Base-by-base conservation (phyloP, 2,888 invertebrate genomes). In the Lasius platythorax region DNA sequence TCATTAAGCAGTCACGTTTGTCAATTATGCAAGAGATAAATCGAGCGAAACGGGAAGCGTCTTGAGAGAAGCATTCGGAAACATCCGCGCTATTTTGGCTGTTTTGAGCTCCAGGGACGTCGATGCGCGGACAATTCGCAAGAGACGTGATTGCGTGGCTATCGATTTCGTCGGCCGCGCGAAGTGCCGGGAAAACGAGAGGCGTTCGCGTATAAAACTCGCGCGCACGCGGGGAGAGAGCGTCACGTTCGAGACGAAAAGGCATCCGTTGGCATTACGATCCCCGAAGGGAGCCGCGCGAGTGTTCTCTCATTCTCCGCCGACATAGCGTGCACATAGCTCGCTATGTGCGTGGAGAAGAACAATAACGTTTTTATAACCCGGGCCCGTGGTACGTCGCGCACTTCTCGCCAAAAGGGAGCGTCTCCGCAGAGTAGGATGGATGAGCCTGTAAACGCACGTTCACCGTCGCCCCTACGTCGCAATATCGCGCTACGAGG, bases 351-450 rank as follows among this genome's bases (percentile, higher is more conserved):
- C 86, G 86, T 87, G 88, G 43, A 72, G 78, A 53, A 53, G 53
- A 88, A 90, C 91, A 88, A 90, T 91, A 91, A 91, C 87, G 86
- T 91, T 91, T 90, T 91, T 91, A 87, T 89, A 90, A 88, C 86
- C 87, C 86, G 72, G 73, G 66, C 63, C 50, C 43, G 33, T 72
- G 87, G 84, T 89, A 90, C 78, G 87, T 76, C 82, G 84, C 66
- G 63, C 58, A 40, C 46, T 81, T 23, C 56, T 82, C 83, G 78
- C 85, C 63, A 72, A 74, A 68, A 64, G 83, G 82, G 85, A 68
- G 67, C 84, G 81, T 78, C 85, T 82, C 64, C 84, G 81, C 68
- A 82, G 87, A 87, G 83, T 83, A 89, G 89, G 88, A 91, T 90
- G 85, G 87, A 91, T 87, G 91, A 88, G 90, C 85, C 87, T 84